Percentiles rank a stretch among this genome's conserved stretches.
phyloP scores from a whole-genome alignment of 2,797 vertebrate species.

The Anisognathus igniventris region DNA sequence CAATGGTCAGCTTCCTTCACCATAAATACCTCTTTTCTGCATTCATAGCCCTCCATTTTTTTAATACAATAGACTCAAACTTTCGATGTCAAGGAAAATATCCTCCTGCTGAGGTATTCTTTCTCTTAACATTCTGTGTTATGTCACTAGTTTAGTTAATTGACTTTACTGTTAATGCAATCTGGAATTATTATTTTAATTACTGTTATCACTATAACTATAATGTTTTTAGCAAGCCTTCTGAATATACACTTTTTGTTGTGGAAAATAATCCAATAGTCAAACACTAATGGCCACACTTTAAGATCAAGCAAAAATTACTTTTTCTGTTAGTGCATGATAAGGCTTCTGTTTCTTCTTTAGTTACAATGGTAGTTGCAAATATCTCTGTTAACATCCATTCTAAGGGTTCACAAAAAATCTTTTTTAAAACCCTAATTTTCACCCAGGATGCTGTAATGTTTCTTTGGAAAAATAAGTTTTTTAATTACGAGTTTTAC shows the following conservation, averaged over 20 bases:
- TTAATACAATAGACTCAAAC: background rate
- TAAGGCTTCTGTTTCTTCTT: background rate
- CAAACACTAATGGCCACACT: background rate
- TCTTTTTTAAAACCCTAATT: background rate
- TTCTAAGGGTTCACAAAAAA: background rate
- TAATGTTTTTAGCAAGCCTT: background rate
- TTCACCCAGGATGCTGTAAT: background rate
- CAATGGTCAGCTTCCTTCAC: background rate
- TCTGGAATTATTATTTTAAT: background rate
- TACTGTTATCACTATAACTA: background rate
- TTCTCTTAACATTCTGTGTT: background rate
- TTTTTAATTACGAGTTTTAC: background rate
- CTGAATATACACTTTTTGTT: background rate
- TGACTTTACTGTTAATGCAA: background rate
- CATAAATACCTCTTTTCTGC: background rate
- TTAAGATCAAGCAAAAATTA: background rate
- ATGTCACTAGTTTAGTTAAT: background rate
- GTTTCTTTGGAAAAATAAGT: background rate
- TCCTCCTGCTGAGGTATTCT: background rate
- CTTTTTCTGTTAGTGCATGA: background rate
- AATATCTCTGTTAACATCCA: background rate
- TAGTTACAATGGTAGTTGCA: background rate
- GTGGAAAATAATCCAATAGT: background rate
- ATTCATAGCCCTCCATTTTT: background rate
- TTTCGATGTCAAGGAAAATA: background rate